Percentiles rank a stretch among this genome's conserved stretches.
Conservation (phyloP, 2,888 invertebrate species). For the Campoplex capitator region DNA sequence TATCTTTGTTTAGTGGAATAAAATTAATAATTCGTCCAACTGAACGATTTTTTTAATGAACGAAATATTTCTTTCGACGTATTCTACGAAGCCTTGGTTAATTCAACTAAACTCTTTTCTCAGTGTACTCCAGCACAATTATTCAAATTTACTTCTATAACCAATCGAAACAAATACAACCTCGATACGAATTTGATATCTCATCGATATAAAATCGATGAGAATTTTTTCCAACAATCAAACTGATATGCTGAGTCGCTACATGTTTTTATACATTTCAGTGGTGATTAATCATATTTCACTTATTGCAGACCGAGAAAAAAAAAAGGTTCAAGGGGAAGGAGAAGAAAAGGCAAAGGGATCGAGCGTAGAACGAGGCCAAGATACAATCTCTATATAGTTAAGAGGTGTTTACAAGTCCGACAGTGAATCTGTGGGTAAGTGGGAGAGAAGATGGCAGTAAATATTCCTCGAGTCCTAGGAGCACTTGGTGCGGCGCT, state of each 20-base stretch:
- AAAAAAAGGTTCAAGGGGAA: conserved; percentile 77
- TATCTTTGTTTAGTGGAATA: too few species aligned
- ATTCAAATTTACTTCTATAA: background rate
- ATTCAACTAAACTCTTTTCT: too few species aligned
- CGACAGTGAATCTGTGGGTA: conserved; percentile 84
- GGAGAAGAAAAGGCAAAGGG: conserved; percentile 72
- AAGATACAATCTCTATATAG: conserved; percentile 83
- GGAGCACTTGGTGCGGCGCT: conserved; percentile 66
- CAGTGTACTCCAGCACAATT: background rate
- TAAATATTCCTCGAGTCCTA: conserved; percentile 82
- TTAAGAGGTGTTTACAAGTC: conserved; percentile 85
- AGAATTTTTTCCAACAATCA: background rate
- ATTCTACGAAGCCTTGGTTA: too few species aligned
- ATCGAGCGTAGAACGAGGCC: conserved; percentile 71
- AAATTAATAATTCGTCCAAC: too few species aligned
- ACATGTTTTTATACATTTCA: conserved; percentile 8
- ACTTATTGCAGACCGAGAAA: conserved; percentile 74
- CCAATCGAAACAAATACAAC: background rate
- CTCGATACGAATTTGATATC: background rate
- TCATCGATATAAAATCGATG: background rate
- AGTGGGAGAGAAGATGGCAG: conserved; percentile 84
- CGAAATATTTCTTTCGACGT: too few species aligned
- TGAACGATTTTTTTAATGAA: too few species aligned
- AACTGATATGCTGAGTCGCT: background rate
- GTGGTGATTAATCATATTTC: conserved; percentile 77